Percentiles rank a stretch among this genome's conserved stretches.
Conservation (phyloP, 1,140 invertebrate genomes). For the Euura saliciscinereae region DNA sequence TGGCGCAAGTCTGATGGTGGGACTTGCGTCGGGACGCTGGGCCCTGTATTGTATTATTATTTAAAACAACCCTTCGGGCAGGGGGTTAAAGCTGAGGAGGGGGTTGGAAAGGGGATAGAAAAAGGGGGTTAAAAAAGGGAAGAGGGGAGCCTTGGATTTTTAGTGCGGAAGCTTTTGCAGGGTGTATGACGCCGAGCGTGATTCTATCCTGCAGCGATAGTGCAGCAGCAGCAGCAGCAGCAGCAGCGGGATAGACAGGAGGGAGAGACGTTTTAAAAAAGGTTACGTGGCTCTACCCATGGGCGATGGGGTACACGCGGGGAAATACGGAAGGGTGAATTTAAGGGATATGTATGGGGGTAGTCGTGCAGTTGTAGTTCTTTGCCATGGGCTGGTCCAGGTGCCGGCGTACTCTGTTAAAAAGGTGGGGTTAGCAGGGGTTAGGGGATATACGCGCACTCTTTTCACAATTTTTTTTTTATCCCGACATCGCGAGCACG, state of each 20-base stretch:
- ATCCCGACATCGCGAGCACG: not conserved
- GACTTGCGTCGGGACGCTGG: not conserved
- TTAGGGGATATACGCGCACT: not conserved
- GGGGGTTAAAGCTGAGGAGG: constrained; percentile 40
- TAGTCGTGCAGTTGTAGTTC: not conserved
- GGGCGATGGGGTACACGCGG: not conserved
- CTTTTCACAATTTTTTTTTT: not conserved
- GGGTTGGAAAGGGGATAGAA: not conserved
- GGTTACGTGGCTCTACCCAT: not conserved
- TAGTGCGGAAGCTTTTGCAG: not conserved
- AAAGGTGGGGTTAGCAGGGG: constrained; percentile 6
- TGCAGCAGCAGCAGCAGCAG: too few relatives aligned
- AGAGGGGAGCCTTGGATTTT: not conserved
- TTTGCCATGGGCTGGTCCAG: not conserved
- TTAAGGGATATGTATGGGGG: not conserved
- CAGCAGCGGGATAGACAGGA: not conserved
- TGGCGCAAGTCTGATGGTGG: not conserved
- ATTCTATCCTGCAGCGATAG: not conserved
- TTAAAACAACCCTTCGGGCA: constrained; percentile 60
- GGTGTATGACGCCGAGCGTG: not conserved
- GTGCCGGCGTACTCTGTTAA: not conserved
- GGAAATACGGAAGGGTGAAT: not conserved
- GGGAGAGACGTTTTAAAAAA: not conserved
- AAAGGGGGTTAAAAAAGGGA: not conserved
- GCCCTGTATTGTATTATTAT: constrained; percentile 47